Conservation (phyloP, 2,888 invertebrate species). For the Pheosia gnoma region DNA sequence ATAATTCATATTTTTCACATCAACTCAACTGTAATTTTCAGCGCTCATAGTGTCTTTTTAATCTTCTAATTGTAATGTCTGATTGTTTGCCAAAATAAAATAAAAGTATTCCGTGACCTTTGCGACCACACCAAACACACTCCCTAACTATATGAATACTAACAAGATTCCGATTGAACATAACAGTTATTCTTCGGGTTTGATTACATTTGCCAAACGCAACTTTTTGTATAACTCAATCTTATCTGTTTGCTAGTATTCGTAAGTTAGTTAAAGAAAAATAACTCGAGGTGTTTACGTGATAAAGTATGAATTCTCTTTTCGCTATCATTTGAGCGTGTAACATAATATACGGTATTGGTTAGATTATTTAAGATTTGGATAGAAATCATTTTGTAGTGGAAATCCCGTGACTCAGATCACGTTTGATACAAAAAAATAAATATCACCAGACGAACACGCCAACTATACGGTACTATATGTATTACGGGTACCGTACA, state of each 20-base stretch:
- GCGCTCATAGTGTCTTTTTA: no score
- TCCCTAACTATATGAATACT: conserved; percentile 5
- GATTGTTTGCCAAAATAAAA: no score
- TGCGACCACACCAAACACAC: neutral
- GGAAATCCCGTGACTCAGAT: no score
- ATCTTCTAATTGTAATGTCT: no score
- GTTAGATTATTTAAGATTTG: neutral
- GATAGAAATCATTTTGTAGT: neutral
- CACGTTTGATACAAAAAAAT: no score
- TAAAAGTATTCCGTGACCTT: neutral
- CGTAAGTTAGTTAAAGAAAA: conserved; percentile 9
- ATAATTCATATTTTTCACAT: no score
- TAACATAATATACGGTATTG: neutral
- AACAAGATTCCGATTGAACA: conserved; percentile 14
- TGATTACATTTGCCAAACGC: conserved; percentile 16
- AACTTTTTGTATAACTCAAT: conserved; percentile 14
- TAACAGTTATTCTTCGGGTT: conserved; percentile 20
- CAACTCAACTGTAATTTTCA: no score
- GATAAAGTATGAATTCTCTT: neutral
- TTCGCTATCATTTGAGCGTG: neutral
- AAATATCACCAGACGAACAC: no score
- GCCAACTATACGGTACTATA: no score
- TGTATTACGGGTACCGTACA: no score
- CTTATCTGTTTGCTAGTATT: conserved; percentile 11
- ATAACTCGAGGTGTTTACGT: conserved; percentile 1